Evolutionary conservation across 2,888 invertebrate species (phyloP).

Genomic region (Drosophila crucigera): DNA sequence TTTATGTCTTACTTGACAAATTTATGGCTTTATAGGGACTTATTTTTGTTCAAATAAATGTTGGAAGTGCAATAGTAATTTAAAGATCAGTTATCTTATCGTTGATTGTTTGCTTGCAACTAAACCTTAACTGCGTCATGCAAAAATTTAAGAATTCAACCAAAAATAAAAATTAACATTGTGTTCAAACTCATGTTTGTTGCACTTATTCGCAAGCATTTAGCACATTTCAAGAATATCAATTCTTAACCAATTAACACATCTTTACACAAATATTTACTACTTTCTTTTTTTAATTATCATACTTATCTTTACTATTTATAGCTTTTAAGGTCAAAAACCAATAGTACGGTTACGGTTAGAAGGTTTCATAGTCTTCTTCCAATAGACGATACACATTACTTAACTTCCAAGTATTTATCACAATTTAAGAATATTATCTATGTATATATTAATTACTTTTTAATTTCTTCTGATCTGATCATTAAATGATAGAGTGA

Average conservation of each 20-base stretch:
- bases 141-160: not conserved
- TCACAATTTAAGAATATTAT: too few relatives aligned
- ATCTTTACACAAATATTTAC: not conserved
- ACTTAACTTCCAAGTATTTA: not conserved
- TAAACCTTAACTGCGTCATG: not conserved
- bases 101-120: not conserved
- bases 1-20: not conserved
- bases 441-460: not conserved
- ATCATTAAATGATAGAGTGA: not conserved
- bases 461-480: not conserved
- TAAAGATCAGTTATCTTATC: not conserved
- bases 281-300: not conserved
- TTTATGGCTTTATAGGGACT: not conserved
- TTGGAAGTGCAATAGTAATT: not conserved
- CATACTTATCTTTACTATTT: not conserved
- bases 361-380: not conserved
- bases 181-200: not conserved
- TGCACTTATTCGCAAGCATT: not conserved
- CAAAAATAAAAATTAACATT: not conserved
- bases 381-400: not conserved
- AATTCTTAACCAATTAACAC: constrained; percentile 7
- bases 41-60: not conserved
- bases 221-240: constrained; percentile 7
- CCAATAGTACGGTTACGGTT: not conserved
- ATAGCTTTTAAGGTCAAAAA: not conserved